Conservation (phyloP, 2,797 vertebrate species). For the Leucoraja ocellata region DNA sequence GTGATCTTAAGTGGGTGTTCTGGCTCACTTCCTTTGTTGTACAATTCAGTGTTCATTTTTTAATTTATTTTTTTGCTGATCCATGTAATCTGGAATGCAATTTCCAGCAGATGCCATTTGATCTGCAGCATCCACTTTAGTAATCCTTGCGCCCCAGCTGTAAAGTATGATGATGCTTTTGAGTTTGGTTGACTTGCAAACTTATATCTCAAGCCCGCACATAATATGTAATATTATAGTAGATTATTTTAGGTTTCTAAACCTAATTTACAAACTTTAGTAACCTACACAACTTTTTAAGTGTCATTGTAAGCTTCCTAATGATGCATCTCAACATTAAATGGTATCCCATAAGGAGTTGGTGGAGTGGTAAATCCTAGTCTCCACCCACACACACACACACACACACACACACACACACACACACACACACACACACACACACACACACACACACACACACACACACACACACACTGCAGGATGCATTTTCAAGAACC, state of each 20-base stretch:
- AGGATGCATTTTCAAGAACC: no score
- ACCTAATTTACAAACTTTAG: background rate
- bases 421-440: background rate
- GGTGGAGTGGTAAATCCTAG: background rate
- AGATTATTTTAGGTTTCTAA: background rate
- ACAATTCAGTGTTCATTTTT: background rate
- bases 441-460: no score
- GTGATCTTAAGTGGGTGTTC: background rate
- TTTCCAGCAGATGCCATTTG: background rate
- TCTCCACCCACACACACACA: background rate
- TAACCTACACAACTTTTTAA: background rate
- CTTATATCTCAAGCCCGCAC: background rate
- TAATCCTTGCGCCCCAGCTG: background rate
- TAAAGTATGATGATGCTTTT: no score
- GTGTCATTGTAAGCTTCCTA: background rate
- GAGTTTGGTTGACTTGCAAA: background rate
- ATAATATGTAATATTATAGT: background rate
- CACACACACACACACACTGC: background rate
- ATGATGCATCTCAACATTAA: background rate
- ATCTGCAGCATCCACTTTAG: background rate
- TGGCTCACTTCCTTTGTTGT: background rate
- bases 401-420: background rate
- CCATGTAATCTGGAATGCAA: background rate
- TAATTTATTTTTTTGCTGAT: background rate
- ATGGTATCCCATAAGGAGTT: background rate